phyloP scores from a whole-genome alignment of 2,888 invertebrate species.

The Mesorhabditis sp. region DNA sequence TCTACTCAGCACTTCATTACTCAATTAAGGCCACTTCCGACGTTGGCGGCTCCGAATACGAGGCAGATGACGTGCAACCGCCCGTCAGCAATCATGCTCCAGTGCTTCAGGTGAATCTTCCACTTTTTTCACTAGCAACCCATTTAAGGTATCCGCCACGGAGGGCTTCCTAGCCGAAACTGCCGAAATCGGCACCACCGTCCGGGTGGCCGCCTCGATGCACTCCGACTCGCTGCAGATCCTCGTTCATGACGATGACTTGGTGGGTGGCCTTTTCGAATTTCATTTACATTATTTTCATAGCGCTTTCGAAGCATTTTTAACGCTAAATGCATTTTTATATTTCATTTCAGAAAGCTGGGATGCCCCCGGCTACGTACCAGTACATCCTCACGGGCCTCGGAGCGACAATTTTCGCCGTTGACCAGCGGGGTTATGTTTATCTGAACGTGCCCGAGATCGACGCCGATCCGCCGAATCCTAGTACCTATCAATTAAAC shows the following conservation, averaged over 20 bases:
- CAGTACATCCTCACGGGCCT: slow-evolving; percentile 57
- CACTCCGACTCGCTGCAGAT: slow-evolving; percentile 53
- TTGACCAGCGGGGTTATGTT: slow-evolving; percentile 56
- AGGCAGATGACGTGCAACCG: slow-evolving; percentile 7
- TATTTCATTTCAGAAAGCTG: slow-evolving; percentile 50
- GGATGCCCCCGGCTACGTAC: slow-evolving; percentile 58
- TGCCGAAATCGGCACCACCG: slow-evolving; percentile 54
- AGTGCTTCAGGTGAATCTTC: slow-evolving; percentile 19
- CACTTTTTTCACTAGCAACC: background rate
- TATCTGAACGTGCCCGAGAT: slow-evolving; percentile 53
- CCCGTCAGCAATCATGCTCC: slow-evolving; percentile 24
- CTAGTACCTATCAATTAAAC: slow-evolving; percentile 51
- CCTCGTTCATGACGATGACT: slow-evolving; percentile 55
- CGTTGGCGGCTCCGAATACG: background rate
- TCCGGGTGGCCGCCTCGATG: slow-evolving; percentile 43
- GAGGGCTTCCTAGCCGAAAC: slow-evolving; percentile 54
- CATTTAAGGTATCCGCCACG: slow-evolving; percentile 46
- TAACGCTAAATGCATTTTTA: background rate
- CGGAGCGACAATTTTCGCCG: slow-evolving; percentile 57
- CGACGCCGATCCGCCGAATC: slow-evolving; percentile 53
- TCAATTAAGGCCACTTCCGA: background rate
- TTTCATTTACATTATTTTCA: slow-evolving; percentile 10
- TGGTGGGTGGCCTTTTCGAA: slow-evolving; percentile 35
- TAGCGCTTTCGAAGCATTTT: background rate
- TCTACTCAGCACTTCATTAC: too few relatives aligned